Percentiles rank a stretch among this genome's conserved stretches.
These are phyloP conservation scores for Drosophila borealis DNA, from an alignment of 2,888 invertebrate species.

Conservation along the genomic window DNA sequence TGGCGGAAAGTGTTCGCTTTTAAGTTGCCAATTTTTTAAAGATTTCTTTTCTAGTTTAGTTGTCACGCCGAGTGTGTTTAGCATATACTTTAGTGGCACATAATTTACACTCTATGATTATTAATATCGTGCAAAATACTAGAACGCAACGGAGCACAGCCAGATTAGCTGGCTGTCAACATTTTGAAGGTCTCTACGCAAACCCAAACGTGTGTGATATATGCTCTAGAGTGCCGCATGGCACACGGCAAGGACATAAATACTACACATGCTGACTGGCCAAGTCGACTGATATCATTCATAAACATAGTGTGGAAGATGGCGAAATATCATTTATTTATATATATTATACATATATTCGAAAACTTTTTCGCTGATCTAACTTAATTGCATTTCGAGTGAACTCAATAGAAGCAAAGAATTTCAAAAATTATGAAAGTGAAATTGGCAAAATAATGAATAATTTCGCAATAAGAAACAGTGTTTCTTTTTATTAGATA, in stretches of 20 bases:
- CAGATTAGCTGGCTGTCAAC: slow-evolving; percentile 63
- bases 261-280: slow-evolving; percentile 13
- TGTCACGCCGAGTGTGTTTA: slow-evolving; percentile 57
- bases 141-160: background rate
- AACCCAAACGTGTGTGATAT: slow-evolving; percentile 20
- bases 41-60: slow-evolving; percentile 39
- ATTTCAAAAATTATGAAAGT: slow-evolving; percentile 30
- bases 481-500: slow-evolving; percentile 6
- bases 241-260: slow-evolving; percentile 44
- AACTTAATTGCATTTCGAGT: slow-evolving; percentile 57
- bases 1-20: slow-evolving; percentile 26
- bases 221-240: slow-evolving; percentile 22
- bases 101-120: slow-evolving; percentile 57
- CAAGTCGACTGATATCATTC: slow-evolving; percentile 54
- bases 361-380: background rate
- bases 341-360: background rate
- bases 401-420: slow-evolving; percentile 19
- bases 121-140: slow-evolving; percentile 38
- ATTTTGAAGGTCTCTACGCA: slow-evolving; percentile 42
- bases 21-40: slow-evolving; percentile 46
- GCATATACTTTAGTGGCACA: slow-evolving; percentile 39
- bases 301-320: slow-evolving; percentile 42
- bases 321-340: slow-evolving; percentile 1
- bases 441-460: slow-evolving; percentile 27
- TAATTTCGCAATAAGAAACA: slow-evolving; percentile 23